These are phyloP conservation scores for Lethenteron reissneri DNA, from an alignment of 2,113 vertebrate genomes.

Conservation along the genomic window DNA sequence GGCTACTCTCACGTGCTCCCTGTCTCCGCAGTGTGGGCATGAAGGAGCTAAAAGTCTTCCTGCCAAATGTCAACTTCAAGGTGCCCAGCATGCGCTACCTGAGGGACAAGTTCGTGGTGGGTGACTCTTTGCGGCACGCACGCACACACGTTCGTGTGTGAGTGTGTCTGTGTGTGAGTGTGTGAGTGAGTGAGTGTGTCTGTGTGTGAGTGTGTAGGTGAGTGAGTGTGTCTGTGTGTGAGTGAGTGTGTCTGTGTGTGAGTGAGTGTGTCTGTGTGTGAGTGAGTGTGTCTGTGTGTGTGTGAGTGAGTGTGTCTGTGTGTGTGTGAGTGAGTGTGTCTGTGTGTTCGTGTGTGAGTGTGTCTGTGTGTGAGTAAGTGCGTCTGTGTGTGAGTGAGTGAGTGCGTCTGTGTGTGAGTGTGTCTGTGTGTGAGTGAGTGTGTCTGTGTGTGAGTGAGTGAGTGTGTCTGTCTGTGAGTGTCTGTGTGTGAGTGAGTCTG, in stretches of 20 bases:
- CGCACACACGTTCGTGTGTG: neutral
- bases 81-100: conserved; percentile 56
- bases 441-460: neutral
- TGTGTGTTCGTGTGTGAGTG: neutral
- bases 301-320: neutral
- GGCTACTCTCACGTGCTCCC: neutral
- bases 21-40: conserved; percentile 26
- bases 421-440: neutral
- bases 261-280: neutral
- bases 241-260: neutral
- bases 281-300: neutral
- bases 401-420: neutral
- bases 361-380: neutral
- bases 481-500: neutral
- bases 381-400: neutral
- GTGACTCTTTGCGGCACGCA: conserved; percentile 7
- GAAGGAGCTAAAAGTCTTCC: conserved; percentile 47
- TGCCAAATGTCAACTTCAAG: conserved; percentile 48
- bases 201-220: neutral
- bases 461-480: neutral
- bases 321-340: neutral
- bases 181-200: neutral
- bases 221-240: neutral
- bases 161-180: conserved; percentile 1
- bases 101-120: conserved; percentile 47